Evolutionary conservation across 2,797 vertebrate species (phyloP), one percentile per base, ranked within the genome.

Genomic region (Propithecus deckenii): DNA sequence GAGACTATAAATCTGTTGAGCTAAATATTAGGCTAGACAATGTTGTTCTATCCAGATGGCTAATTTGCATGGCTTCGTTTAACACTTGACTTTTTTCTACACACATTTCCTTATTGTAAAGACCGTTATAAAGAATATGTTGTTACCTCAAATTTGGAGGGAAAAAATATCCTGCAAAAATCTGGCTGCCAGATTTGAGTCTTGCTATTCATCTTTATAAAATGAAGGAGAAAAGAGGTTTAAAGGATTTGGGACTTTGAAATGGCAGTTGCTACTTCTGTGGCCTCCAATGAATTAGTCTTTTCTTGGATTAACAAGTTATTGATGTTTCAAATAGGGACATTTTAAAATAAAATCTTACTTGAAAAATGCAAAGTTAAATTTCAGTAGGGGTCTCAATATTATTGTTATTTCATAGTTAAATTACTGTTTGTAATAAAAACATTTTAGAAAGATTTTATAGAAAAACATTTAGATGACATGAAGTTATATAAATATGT

Each of bases 31-130:
- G 57, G 35, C 46, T 86, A 90, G 32, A 84, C 28, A 63, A 41
- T 52, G 17, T 67, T 89, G 7, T 59, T 80, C 50, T 72, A 86
- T 61, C 76, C 95, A 97, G 85, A 95, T 86, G 93, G 75, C 23
- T 93, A 97, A 95, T 94, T 97, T 95, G 22, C 72, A 95, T 87
- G 89, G 18, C 50, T 93, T 91, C 12, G 4, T 63, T 91, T 95
- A 96, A 91, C 76, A 94, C 50, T 92, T 92, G 61, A 83, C 17
- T 92, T 74, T 79, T 67, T 83, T 86, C 50, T 28, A 95, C 22
- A 87, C 14, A 87, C 23, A 72, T 32, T 90, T 96, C 25, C 28
- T 94, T 96, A 94, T 95, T 78, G 30, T 93, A 95, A 88, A 92
- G 46, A 94, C 20, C 11, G 2, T 88, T 87, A 46, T 43, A 86